A percentile compares a stretch with the other conserved stretches of the same genome.
These are phyloP conservation scores for Ophioninae sp. DNA, from an alignment of 2,888 invertebrate species.

Conservation along the genomic window DNA sequence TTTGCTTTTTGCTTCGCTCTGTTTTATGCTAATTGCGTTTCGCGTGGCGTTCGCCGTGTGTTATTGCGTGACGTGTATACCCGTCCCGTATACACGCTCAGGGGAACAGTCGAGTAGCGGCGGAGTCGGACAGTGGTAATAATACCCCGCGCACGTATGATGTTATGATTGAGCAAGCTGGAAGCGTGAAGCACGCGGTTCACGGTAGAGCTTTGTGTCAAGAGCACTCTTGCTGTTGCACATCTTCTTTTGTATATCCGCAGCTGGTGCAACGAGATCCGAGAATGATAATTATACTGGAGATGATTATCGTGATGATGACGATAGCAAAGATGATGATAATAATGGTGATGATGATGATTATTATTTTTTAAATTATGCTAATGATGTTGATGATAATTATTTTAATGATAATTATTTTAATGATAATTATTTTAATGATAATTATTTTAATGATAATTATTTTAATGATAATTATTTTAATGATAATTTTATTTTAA, in stretches of 20 bases:
- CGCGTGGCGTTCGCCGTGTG: constrained; percentile 15
- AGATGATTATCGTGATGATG: no score
- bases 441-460: no score
- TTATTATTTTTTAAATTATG: no score
- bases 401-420: no score
- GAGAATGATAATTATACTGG: not conserved
- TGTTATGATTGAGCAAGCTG: not conserved
- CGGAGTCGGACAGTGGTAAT: not conserved
- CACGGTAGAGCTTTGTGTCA: not conserved
- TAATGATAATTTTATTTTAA: no score
- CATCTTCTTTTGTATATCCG: not conserved
- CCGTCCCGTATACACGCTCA: not conserved
- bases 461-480: no score
- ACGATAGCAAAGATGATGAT: no score
- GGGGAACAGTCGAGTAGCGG: not conserved
- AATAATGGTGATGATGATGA: no score
- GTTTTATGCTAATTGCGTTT: constrained; percentile 53
- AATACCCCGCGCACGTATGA: constrained; percentile 3
- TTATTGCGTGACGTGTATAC: not conserved
- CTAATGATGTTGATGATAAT: no score
- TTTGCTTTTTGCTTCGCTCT: not conserved
- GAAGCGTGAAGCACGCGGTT: not conserved
- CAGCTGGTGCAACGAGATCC: not conserved
- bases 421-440: no score
- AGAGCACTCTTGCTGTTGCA: not conserved